Base-by-base conservation (phyloP, 2,113 vertebrate species). In the Porphyrio hochstetteri region DNA sequence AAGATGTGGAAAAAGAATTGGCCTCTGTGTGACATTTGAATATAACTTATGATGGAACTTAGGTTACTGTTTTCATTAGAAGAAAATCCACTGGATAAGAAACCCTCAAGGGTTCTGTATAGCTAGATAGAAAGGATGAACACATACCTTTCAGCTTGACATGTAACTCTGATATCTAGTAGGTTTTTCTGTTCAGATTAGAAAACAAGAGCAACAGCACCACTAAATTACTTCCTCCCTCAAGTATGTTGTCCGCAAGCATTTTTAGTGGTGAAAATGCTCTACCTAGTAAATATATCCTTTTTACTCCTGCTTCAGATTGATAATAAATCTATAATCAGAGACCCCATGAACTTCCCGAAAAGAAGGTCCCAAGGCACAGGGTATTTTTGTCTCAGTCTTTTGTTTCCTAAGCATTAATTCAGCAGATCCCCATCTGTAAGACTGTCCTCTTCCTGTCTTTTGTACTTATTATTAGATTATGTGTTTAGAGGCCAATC, bases 71-170 rank as follows among this genome's bases (percentile, higher is more conserved):
- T 76, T 76, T 53, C 16, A 38, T 91, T 46, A 90, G 68, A 95
- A 93, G 77, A 95, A 97, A 85, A 71, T 95, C n/a, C 44, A 28
- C 53, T 92, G 76, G 24, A 42, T 95, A 92, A 94, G 50, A 95
- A 93, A 89, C 50, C 68, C 29, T 94, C 72, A 57, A 31, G 36
- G 31, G 10, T n/a, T 92, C 69, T 82, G 57, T 67, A 52, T 64
- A 93, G 27, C 31, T 74, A 88, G 46, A 85, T 35, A 93, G 9
- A 89, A 64, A 68, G 90, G 77, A 83, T 92, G 13, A 90, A 93
- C 70, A 77, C 59, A 48, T 77, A 64, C 79, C 76, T 94, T 92
- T 92, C 57, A 94, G 44, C 33, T 63, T 31, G 72, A 76, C 55
- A 89, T 35, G 72, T 64, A 87, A 79, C 83, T 93, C 50, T 71